Percentiles rank a stretch among this genome's conserved stretches.
Conservation (phyloP, 37 sponge, comb jelly and placozoan species). For the Eunapius fragilis region DNA sequence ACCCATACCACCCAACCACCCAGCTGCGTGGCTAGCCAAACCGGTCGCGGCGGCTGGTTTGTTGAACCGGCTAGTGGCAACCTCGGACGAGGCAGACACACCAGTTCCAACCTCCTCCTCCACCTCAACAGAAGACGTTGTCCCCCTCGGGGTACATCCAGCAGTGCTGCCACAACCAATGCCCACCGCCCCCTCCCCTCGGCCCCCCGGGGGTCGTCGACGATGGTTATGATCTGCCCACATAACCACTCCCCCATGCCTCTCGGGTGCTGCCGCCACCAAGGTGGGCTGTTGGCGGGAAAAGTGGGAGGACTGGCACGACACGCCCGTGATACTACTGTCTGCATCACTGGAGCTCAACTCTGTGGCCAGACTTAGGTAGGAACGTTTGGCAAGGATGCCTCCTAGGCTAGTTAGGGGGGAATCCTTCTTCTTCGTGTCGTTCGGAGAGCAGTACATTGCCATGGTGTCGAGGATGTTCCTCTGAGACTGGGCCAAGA, state of each 20-base stretch:
- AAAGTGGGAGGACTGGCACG: neutral
- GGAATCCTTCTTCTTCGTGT: neutral
- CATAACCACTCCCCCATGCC: neutral
- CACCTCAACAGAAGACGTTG: neutral
- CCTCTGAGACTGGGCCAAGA: neutral
- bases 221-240: neutral
- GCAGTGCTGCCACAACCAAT: neutral
- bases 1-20: no score
- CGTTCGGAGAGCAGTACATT: neutral
- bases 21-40: neutral
- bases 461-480: neutral
- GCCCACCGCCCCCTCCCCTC: neutral
- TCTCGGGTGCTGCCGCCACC: neutral
- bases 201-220: neutral
- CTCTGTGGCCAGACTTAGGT: neutral
- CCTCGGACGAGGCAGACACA: neutral
- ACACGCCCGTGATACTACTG: neutral
- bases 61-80: no score
- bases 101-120: neutral
- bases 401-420: neutral
- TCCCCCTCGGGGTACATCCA: neutral
- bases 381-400: neutral
- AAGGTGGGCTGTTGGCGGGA: no score
- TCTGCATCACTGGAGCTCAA: neutral
- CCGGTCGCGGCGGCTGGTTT: neutral